A percentile compares a stretch with the other conserved stretches of the same genome.
These are phyloP conservation scores for Tenthredo mesomela DNA, from an alignment of 2,888 invertebrate species.

Conservation along the genomic window DNA sequence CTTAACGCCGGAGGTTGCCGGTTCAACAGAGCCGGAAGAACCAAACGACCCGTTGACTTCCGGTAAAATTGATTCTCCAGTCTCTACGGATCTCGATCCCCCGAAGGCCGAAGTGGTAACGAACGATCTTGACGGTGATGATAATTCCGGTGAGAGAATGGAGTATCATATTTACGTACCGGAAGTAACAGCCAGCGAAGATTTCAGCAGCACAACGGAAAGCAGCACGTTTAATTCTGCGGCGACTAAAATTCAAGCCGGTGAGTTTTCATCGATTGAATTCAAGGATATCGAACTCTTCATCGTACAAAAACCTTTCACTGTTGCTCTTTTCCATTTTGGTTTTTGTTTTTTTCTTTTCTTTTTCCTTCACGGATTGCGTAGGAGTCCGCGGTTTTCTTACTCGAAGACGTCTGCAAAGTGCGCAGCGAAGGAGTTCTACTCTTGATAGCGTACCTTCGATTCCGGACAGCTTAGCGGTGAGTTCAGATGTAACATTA, in stretches of 20 bases:
- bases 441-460: slow-evolving; percentile 65
- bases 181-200: slow-evolving; percentile 55
- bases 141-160: slow-evolving; percentile 51
- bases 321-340: not conserved
- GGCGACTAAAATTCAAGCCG: slow-evolving; percentile 70
- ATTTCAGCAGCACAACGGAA: slow-evolving; percentile 58
- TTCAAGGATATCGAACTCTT: not conserved
- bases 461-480: slow-evolving; percentile 65
- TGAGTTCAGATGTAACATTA: slow-evolving; percentile 58
- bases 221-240: slow-evolving; percentile 66
- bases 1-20: not conserved
- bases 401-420: slow-evolving; percentile 65
- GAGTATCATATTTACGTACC: slow-evolving; percentile 63
- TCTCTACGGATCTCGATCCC: slow-evolving; percentile 10
- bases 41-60: not conserved
- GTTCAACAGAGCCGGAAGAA: not conserved
- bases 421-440: slow-evolving; percentile 61
- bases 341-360: not conserved
- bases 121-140: slow-evolving; percentile 46
- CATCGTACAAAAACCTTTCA: not conserved
- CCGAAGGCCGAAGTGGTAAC: slow-evolving; percentile 54
- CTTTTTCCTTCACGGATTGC: not conserved
- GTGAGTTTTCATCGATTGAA: slow-evolving; percentile 55
- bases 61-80: not conserved
- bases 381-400: slow-evolving; percentile 70